Percentiles rank a stretch among this genome's conserved stretches.
Evolutionary conservation across 2,888 invertebrate species (phyloP).

Genomic region (Pristionchus japonicus): DNA sequence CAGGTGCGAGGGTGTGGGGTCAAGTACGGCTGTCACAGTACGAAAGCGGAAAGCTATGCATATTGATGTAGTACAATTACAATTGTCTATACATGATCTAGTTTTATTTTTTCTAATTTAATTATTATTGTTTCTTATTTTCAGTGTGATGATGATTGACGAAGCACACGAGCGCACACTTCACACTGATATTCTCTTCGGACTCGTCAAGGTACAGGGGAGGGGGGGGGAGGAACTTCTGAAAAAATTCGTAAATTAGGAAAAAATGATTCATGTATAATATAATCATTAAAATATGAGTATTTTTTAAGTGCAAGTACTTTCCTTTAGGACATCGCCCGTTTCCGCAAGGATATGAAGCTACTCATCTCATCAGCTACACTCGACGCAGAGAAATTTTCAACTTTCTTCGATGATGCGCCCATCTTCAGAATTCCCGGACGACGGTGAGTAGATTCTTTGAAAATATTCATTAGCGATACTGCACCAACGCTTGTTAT

Average conservation of each 20-base stretch:
- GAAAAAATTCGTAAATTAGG: too few relatives aligned
- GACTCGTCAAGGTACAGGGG: constrained; percentile 85
- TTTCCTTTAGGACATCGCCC: constrained; percentile 65
- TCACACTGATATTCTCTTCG: constrained; percentile 97
- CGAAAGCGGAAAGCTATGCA: too few relatives aligned
- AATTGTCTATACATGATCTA: background rate
- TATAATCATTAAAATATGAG: background rate
- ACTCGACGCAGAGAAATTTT: constrained; percentile 95
- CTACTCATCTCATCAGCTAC: constrained; percentile 97
- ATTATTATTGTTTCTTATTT: background rate
- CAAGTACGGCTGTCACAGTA: too few relatives aligned
- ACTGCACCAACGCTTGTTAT: too few relatives aligned
- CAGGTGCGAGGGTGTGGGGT: constrained; percentile 77
- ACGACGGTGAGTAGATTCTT: constrained; percentile 79
- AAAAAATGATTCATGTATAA: background rate
- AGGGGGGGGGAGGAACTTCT: too few relatives aligned
- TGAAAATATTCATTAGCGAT: background rate
- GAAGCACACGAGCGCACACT: constrained; percentile 98
- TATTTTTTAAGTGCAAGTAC: background rate
- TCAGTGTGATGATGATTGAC: constrained; percentile 97
- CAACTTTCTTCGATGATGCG: constrained; percentile 93
- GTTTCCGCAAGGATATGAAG: constrained; percentile 86
- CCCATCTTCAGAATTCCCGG: constrained; percentile 98
- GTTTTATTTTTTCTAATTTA: constrained; percentile 3
- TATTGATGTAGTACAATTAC: too few relatives aligned